Evolutionary conservation across 2,888 invertebrate genomes (phyloP).

Genomic region (Lasioglossum calceatum): DNA sequence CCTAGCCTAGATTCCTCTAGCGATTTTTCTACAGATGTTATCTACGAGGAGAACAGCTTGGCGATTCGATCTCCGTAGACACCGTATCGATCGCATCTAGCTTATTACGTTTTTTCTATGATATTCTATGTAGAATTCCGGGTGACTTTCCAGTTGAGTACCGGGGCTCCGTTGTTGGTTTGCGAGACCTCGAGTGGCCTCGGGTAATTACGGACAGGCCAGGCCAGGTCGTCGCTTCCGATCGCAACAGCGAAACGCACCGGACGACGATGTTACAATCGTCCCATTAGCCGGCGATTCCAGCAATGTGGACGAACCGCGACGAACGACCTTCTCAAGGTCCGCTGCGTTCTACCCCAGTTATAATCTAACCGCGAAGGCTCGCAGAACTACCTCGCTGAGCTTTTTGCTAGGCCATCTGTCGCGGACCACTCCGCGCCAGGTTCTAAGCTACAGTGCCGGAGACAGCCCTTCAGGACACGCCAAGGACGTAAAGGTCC

Average conservation of each 20-base stretch:
- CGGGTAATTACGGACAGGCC: conserved; percentile 72
- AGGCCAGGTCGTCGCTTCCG: conserved; percentile 40
- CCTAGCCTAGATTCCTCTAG: conserved; percentile 2
- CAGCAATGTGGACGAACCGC: conserved; percentile 72
- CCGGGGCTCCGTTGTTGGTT: conserved; percentile 67
- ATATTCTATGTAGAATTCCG: not conserved
- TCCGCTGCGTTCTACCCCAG: conserved; percentile 41
- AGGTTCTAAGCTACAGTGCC: not conserved
- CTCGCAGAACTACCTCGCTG: not conserved
- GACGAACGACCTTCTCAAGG: conserved; percentile 74
- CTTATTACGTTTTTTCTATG: not conserved
- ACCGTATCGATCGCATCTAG: not conserved
- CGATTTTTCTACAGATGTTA: not conserved
- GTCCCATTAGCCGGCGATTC: conserved; percentile 81
- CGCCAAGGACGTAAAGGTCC: not conserved
- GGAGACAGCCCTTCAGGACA: not conserved
- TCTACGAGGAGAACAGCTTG: not conserved
- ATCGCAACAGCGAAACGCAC: conserved; percentile 66
- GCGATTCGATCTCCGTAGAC: not conserved
- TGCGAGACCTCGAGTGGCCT: conserved; percentile 63
- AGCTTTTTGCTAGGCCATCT: conserved; percentile 3
- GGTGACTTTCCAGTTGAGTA: conserved; percentile 45
- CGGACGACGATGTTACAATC: conserved; percentile 74
- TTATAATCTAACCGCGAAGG: conserved; percentile 43
- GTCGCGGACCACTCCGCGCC: not conserved